Percentiles rank a stretch among this genome's conserved stretches.
Conservation (phyloP, 1,140 invertebrate genomes). For the Hypothenemus hampei region DNA sequence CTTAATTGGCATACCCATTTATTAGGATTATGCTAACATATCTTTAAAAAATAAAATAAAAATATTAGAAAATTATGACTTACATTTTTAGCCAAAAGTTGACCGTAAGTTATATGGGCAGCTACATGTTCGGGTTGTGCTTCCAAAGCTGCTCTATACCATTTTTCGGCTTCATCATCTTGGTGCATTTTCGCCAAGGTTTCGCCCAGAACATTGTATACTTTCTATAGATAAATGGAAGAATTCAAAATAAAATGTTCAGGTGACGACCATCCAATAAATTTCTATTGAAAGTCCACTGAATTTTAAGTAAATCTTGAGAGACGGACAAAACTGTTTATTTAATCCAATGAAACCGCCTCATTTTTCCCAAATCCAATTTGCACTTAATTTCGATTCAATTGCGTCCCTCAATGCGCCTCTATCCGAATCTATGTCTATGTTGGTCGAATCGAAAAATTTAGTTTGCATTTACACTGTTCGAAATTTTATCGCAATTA, state of each 20-base stretch:
- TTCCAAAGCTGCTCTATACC: slow-evolving; percentile 74
- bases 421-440: slow-evolving; percentile 16
- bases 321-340: slow-evolving; percentile 15
- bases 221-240: slow-evolving; percentile 52
- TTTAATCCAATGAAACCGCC: slow-evolving; percentile 20
- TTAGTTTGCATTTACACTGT: slow-evolving; percentile 13
- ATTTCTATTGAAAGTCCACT: slow-evolving; percentile 1
- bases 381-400: slow-evolving; percentile 27
- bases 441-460: slow-evolving; percentile 16
- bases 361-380: slow-evolving; percentile 25
- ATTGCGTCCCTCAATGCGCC: slow-evolving; percentile 10
- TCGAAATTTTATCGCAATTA: slow-evolving; percentile 14
- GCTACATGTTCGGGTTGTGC: slow-evolving; percentile 81
- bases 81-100: slow-evolving; percentile 85
- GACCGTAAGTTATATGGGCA: slow-evolving; percentile 86
- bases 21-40: slow-evolving; percentile 1
- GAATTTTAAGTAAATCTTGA: slow-evolving; percentile 1
- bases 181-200: slow-evolving; percentile 75
- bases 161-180: slow-evolving; percentile 75
- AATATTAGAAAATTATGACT: slow-evolving; percentile 45
- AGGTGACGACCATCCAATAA: no score
- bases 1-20: slow-evolving; percentile 8
- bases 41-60: no score
- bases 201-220: slow-evolving; percentile 84
- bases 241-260: no score